Evolutionary conservation across 2,888 invertebrate species (phyloP).

Genomic region (Dicyrtomina minuta): DNA sequence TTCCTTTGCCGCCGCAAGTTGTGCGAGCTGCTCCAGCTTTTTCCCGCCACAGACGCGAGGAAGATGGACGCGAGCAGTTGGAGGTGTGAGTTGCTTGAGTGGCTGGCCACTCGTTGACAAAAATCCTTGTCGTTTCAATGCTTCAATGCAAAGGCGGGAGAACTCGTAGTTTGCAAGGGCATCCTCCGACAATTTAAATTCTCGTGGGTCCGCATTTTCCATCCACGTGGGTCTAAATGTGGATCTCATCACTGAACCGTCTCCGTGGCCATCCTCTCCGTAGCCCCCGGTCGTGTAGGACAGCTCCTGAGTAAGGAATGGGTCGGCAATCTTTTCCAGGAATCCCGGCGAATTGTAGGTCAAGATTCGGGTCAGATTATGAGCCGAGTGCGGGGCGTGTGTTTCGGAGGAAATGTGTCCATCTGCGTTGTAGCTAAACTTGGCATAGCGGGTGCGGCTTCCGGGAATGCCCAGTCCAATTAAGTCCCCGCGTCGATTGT

Average conservation of each 20-base stretch:
- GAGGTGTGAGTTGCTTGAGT: background rate
- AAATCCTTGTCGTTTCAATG: background rate
- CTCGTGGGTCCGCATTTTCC: background rate
- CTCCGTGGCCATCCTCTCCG: constrained; percentile 45
- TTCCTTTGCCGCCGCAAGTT: background rate
- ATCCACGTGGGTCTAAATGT: constrained; percentile 42
- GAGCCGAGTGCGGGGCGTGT: constrained; percentile 24
- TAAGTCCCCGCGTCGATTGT: constrained; percentile 18
- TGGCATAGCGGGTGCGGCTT: background rate
- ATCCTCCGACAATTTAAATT: background rate
- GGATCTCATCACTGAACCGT: constrained; percentile 40
- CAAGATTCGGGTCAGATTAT: constrained; percentile 23
- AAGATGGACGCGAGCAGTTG: background rate
- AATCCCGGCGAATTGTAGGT: constrained; percentile 43
- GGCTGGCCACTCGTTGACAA: background rate
- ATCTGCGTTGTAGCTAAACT: background rate
- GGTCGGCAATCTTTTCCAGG: constrained; percentile 39
- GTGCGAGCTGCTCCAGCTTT: background rate
- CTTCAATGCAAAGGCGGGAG: background rate
- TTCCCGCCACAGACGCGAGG: background rate
- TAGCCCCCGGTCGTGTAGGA: constrained; percentile 45
- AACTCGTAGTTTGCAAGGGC: background rate
- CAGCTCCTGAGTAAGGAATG: constrained; percentile 39
- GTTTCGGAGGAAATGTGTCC: constrained; percentile 24
- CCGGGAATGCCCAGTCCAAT: background rate